These are phyloP conservation scores for Apodemia hepburni DNA, from an alignment of 2,888 invertebrate species.

Conservation along the genomic window DNA sequence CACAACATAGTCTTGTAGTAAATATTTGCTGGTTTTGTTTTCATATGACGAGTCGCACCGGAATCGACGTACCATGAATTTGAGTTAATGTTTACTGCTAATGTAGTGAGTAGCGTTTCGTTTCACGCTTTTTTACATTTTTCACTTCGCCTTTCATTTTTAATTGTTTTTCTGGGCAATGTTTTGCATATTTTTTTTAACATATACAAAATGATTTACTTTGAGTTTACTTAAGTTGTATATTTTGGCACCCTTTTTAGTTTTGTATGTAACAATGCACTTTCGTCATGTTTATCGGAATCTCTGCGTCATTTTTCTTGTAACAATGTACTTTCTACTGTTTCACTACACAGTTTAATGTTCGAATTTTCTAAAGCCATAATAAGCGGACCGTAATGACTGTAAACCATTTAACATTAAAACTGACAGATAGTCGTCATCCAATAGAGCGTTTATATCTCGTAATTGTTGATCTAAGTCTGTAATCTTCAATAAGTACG, in stretches of 20 bases:
- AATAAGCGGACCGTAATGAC: conserved; percentile 29
- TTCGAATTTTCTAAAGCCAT: conserved; percentile 33
- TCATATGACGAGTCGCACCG: conserved; percentile 26
- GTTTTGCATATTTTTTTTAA: too few species aligned
- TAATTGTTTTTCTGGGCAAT: not conserved
- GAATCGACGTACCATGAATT: conserved; percentile 25
- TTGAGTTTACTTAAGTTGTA: too few species aligned
- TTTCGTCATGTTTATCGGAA: conserved; percentile 6
- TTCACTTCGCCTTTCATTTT: not conserved
- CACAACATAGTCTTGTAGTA: conserved; percentile 25
- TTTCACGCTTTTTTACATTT: conserved; percentile 13
- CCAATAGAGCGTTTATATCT: conserved; percentile 28
- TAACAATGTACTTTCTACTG: too few species aligned
- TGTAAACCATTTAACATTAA: conserved; percentile 32
- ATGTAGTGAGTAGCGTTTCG: conserved; percentile 18
- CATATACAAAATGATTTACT: too few species aligned
- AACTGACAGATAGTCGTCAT: conserved; percentile 19
- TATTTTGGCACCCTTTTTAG: too few species aligned
- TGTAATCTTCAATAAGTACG: too few species aligned
- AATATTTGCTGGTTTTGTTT: conserved; percentile 21
- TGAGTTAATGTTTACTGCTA: conserved; percentile 20
- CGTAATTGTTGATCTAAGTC: too few species aligned
- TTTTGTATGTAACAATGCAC: too few species aligned
- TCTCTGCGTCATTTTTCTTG: conserved; percentile 23
- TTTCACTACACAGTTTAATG: conserved; percentile 28